phyloP scores from a whole-genome alignment of 2,113 vertebrate genomes.

The Oplegnathus fasciatus region DNA sequence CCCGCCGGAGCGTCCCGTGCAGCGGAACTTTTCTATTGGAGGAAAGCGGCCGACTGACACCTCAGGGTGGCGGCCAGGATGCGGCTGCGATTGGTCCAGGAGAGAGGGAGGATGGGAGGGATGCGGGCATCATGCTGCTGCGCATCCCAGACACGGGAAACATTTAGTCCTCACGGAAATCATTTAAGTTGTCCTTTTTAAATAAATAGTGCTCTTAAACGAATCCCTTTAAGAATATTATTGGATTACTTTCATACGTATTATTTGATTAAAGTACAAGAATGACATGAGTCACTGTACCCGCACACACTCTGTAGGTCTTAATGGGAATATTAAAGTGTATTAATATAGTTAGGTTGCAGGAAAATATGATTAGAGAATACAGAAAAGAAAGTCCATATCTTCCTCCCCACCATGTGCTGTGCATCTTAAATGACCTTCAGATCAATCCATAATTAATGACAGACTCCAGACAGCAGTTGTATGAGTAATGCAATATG shows the following conservation, averaged over 20 bases:
- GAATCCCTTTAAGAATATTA: background rate
- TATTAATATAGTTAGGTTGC: background rate
- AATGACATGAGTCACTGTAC: no score
- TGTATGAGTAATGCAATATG: background rate
- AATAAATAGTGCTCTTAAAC: background rate
- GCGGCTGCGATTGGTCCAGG: constrained; percentile 64
- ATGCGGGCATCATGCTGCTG: constrained; percentile 18
- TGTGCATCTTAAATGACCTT: constrained; percentile 60
- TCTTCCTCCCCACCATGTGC: constrained; percentile 32
- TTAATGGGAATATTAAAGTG: background rate
- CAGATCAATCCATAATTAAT: constrained; percentile 53
- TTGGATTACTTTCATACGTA: background rate
- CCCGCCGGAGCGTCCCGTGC: constrained; percentile 61
- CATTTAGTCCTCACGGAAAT: background rate
- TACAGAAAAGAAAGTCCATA: background rate
- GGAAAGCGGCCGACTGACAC: constrained; percentile 48
- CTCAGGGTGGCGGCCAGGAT: constrained; percentile 15
- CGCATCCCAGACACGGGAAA: constrained; percentile 3
- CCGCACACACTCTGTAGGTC: background rate
- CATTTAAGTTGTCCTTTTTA: background rate
- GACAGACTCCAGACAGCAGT: background rate
- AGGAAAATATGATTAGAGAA: background rate
- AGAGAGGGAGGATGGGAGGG: constrained; percentile 28
- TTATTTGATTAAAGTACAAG: background rate
- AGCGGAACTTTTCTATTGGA: constrained; percentile 80